Conservation (phyloP, 2,888 invertebrate species). For the Pheosia gnoma region DNA sequence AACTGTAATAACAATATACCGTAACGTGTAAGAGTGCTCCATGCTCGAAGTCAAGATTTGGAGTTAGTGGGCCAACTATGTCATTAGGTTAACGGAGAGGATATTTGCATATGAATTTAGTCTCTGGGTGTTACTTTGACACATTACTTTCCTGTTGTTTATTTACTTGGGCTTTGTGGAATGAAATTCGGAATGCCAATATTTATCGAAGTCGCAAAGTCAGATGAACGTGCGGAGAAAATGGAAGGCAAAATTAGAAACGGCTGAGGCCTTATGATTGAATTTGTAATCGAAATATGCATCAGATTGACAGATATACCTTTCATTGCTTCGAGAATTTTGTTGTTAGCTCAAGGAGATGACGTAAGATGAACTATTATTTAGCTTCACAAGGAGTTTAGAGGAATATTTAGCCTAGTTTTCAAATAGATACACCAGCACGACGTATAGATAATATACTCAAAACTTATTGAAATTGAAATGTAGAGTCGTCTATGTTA, state of each 20-base stretch:
- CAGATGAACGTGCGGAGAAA: not conserved
- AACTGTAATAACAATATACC: slow-evolving; percentile 65
- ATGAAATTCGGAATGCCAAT: not conserved
- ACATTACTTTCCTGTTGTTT: slow-evolving; percentile 16
- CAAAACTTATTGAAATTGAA: not conserved
- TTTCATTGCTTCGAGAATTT: not conserved
- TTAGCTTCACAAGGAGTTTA: not conserved
- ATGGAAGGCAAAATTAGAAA: not conserved
- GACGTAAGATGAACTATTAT: not conserved
- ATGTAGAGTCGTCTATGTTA: not conserved
- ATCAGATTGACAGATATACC: not conserved
- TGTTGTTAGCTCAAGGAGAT: too few relatives aligned
- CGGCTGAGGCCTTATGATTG: not conserved
- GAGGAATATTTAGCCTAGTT: not conserved
- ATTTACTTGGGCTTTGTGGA: slow-evolving; percentile 7
- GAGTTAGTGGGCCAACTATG: slow-evolving; percentile 73
- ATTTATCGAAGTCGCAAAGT: not conserved
- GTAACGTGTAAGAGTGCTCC: slow-evolving; percentile 70
- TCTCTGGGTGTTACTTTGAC: slow-evolving; percentile 29
- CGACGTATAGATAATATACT: not conserved
- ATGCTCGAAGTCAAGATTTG: slow-evolving; percentile 56
- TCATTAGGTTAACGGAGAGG: slow-evolving; percentile 76
- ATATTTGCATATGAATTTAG: slow-evolving; percentile 65
- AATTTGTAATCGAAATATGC: slow-evolving; percentile 1
- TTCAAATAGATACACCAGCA: not conserved